These are phyloP conservation scores for Geophilus truncorum DNA, from an alignment of 2,888 invertebrate genomes.

Conservation along the genomic window DNA sequence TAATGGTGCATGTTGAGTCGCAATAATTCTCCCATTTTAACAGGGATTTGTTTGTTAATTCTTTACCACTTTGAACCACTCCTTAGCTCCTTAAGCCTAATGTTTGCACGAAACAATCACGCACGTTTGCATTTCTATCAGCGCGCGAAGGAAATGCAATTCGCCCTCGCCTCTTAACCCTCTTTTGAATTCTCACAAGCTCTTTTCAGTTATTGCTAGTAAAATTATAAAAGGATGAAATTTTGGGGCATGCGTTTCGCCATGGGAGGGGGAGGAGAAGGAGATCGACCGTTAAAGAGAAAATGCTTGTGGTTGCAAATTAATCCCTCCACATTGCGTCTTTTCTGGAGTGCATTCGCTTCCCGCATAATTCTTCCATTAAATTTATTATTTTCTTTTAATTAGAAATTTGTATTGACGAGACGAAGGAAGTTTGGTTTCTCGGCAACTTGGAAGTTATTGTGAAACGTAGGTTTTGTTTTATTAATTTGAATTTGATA, in stretches of 20 bases:
- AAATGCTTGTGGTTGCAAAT: background rate
- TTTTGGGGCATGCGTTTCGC: background rate
- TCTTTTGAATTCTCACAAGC: background rate
- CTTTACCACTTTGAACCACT: background rate
- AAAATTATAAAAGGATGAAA: constrained; percentile 10
- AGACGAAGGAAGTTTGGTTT: no score
- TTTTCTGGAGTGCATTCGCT: background rate
- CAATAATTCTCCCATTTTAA: background rate
- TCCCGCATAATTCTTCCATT: background rate
- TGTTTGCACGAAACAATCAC: background rate
- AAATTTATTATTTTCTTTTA: no score
- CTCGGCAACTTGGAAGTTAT: no score
- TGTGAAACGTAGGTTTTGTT: no score
- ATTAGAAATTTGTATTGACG: no score
- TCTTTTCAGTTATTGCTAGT: constrained; percentile 2
- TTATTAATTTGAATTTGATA: no score
- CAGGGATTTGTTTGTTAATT: constrained; percentile 10
- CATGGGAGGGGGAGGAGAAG: background rate
- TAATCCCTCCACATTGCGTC: background rate
- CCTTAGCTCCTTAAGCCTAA: background rate
- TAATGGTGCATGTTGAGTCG: background rate
- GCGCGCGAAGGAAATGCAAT: background rate
- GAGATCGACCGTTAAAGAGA: background rate
- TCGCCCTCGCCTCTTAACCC: background rate
- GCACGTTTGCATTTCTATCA: background rate